These are phyloP conservation scores for Sialis fuliginosa DNA, from an alignment of 2,888 invertebrate species.

Conservation along the genomic window DNA sequence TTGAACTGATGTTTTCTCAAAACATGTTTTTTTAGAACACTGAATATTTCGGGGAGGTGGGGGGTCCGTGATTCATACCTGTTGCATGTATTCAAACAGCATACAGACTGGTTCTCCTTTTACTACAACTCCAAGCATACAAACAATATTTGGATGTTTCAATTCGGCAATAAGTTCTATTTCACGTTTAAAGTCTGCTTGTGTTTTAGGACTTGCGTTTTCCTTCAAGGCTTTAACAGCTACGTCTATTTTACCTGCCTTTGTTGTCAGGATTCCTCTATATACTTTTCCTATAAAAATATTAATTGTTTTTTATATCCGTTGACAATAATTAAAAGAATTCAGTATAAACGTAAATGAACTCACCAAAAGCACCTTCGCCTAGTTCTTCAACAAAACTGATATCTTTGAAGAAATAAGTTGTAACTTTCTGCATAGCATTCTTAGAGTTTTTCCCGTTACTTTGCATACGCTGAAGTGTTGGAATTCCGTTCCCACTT, in stretches of 20 bases:
- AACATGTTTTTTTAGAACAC: no score
- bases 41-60: no score
- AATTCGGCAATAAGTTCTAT: conserved; percentile 88
- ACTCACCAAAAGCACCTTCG: conserved; percentile 82
- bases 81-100: conserved; percentile 95
- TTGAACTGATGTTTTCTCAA: no score
- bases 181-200: conserved; percentile 83
- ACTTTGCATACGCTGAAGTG: conserved; percentile 20
- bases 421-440: conserved; percentile 44
- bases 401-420: conserved; percentile 71
- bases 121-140: conserved; percentile 79
- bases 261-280: conserved; percentile 72
- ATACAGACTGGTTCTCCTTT: conserved; percentile 84
- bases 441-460: conserved; percentile 15
- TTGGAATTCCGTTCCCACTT: conserved; percentile 28
- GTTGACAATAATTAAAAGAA: no score
- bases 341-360: no score
- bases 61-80: conserved; percentile 22
- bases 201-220: conserved; percentile 79
- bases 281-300: conserved; percentile 60
- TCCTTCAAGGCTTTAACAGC: conserved; percentile 91
- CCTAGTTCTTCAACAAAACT: conserved; percentile 81
- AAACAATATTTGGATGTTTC: conserved; percentile 89
- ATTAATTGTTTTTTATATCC: conserved; percentile 7
- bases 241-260: conserved; percentile 55